phyloP scores from a whole-genome alignment of 2,113 vertebrate species.

The Thymallus thymallus region DNA sequence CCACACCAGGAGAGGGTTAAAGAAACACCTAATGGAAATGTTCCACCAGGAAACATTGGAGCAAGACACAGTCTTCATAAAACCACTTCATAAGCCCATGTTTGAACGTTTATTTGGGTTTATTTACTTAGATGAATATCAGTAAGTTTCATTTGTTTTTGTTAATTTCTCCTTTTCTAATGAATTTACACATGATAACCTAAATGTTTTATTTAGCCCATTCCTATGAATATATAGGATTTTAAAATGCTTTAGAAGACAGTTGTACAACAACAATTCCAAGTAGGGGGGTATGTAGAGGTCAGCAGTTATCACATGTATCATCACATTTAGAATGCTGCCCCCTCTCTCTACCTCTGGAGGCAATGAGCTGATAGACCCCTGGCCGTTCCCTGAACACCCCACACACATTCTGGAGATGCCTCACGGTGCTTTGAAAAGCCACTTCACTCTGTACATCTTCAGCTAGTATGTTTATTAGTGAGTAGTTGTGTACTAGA shows the following conservation, averaged over 20 bases:
- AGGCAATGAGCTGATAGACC: conserved; percentile 3
- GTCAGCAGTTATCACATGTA: conserved; percentile 24
- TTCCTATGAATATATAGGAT: neutral
- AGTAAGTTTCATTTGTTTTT: no score
- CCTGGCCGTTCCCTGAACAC: conserved; percentile 3
- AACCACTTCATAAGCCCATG: neutral
- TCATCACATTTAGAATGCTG: conserved; percentile 19
- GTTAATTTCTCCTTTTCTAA: no score
- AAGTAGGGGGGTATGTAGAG: conserved; percentile 11
- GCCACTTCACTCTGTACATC: neutral
- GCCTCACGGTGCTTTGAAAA: neutral
- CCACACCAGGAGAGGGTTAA: conserved; percentile 27
- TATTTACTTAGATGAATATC: no score
- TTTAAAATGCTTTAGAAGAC: neutral
- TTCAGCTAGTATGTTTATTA: conserved; percentile 14
- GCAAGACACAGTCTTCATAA: neutral
- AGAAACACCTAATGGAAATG: neutral
- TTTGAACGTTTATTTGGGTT: neutral
- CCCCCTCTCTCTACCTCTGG: neutral
- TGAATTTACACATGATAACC: no score
- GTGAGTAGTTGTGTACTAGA: conserved; percentile 21
- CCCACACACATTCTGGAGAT: neutral
- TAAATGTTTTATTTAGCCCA: no score
- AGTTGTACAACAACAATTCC: neutral
- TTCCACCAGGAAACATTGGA: neutral